Base-by-base conservation (phyloP, 2,113 vertebrate species). In the Thryonomys swinderianus region DNA sequence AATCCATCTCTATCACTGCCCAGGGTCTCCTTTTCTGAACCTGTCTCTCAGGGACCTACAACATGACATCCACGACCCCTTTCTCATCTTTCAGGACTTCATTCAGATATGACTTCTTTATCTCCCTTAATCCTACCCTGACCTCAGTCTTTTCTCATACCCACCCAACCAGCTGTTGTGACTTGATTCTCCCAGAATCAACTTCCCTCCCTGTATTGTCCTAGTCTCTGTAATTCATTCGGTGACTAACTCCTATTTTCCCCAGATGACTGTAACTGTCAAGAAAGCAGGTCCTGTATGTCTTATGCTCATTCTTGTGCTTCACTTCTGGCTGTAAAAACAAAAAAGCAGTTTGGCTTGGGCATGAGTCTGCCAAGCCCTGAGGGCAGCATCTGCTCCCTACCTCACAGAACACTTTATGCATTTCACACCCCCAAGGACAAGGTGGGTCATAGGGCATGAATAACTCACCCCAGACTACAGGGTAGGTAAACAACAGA, bases 301-400 rank as follows among this genome's bases (percentile, higher is more conserved):
- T 42, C 62, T 7, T 37, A 11, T 5, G 5, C 30, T 61, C 42
- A 17, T 1, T 48, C 64, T 4, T 42, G 11, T 0, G 12, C 73
- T 40, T 84, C 30, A 34, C 61, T 81, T 88, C 59, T 59, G 74
- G 59, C 74, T 82, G n/a, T 84, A 55, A 87, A 78, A 96, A 89
- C 79, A 79, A 84, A 69, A 20, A 25, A 78, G 27, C 32, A 51
- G 1, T 45, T 92, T 88, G 51, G 6, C 64, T 34, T 51, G 53
- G 40, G 13, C 13, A 48, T 4, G 32, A 45, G 55, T 67, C 48
- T n/a, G 6, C n/a, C 32, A 2, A 5, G 8, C 23, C 27, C 51
- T 30, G n/a, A 5, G 21, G 76, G 30, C 11, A 88, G 30, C 16
- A 34, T 16, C 40, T 25, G 30, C 23, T 32, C 12, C 53, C 37